phyloP scores from a whole-genome alignment of 2,797 vertebrate genomes.

The Intellagama lesueurii region DNA sequence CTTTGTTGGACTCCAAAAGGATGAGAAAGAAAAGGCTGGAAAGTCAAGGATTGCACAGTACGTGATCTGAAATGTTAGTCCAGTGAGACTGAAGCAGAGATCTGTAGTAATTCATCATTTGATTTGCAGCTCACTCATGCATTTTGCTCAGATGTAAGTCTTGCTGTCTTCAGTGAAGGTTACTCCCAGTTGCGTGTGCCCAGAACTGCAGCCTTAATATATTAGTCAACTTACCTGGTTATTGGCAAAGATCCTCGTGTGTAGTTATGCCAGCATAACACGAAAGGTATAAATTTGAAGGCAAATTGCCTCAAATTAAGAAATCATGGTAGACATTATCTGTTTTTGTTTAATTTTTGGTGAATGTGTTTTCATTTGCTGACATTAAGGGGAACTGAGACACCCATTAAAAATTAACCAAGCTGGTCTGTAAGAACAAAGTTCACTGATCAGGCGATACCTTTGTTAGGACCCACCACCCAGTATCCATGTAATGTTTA shows the following conservation, averaged over 20 bases:
- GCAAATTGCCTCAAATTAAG: no score
- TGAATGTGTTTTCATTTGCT: background rate
- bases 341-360: background rate
- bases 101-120: background rate
- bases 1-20: conserved; percentile 92
- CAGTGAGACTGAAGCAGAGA: background rate
- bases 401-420: background rate
- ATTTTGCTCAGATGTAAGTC: background rate
- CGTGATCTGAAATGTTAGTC: conserved; percentile 60
- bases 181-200: background rate
- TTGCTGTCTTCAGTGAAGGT: background rate
- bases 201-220: background rate
- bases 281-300: no score
- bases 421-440: background rate
- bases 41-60: conserved; percentile 92
- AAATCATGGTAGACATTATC: no score
- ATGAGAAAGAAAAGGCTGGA: conserved; percentile 86
- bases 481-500: background rate
- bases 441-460: background rate
- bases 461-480: background rate
- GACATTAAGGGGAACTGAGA: background rate
- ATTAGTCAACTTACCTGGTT: background rate
- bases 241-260: background rate
- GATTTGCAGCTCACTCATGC: background rate
- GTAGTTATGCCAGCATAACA: no score